Conservation (phyloP, 2,113 vertebrate species). For the Mustela nigripes region DNA sequence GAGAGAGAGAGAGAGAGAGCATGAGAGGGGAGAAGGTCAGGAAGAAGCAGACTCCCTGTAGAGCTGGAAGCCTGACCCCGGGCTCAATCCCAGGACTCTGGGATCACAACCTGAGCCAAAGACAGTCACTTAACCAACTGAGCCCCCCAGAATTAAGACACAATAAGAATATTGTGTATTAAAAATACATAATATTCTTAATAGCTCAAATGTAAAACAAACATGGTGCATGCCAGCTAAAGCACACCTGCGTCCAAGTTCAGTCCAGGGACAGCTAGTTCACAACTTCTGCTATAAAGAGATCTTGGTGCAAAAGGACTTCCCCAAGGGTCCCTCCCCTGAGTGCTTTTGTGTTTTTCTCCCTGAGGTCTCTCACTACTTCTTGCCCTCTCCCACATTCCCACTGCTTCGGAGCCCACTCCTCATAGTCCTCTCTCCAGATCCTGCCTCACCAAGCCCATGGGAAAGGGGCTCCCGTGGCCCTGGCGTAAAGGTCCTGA, state of each 20-base stretch:
- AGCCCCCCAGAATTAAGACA: too few relatives aligned
- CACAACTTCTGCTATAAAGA: neutral
- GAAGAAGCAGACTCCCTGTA: too few relatives aligned
- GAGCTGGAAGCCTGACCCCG: too few relatives aligned
- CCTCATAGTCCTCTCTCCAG: neutral
- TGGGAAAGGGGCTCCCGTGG: neutral
- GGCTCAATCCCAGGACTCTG: too few relatives aligned
- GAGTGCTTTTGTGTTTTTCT: neutral
- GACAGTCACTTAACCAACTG: too few relatives aligned
- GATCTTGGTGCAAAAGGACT: neutral
- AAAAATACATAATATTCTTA: neutral
- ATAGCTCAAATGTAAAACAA: constrained; percentile 7
- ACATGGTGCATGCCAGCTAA: neutral
- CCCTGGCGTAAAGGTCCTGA: neutral
- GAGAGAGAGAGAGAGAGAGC: too few relatives aligned
- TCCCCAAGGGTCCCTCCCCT: neutral
- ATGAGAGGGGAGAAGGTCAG: too few relatives aligned
- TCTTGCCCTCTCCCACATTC: neutral
- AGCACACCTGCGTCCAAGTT: neutral
- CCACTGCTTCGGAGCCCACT: neutral
- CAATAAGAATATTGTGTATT: too few relatives aligned
- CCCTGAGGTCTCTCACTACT: neutral
- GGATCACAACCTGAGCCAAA: too few relatives aligned
- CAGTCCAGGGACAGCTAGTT: neutral
- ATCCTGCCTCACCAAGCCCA: neutral